Evolutionary conservation across 2,797 vertebrate species (phyloP).

Genomic region (Lophius americanus): DNA sequence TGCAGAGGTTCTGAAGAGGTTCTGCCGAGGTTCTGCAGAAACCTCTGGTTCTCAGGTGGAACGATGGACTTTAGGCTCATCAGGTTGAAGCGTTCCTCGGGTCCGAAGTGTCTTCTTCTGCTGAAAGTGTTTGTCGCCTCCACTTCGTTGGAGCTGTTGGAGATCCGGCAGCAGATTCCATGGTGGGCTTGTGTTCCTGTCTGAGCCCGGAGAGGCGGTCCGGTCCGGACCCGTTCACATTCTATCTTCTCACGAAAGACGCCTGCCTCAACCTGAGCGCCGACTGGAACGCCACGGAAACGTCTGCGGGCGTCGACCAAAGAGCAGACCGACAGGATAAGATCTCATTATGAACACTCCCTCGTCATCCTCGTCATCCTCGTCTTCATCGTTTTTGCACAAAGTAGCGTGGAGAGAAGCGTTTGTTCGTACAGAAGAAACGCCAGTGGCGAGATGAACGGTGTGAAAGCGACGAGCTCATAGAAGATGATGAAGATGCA

Average conservation of each 20-base stretch:
- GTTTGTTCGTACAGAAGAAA: slow-evolving; percentile 33
- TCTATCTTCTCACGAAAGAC: slow-evolving; percentile 17
- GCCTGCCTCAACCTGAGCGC: slow-evolving; percentile 44
- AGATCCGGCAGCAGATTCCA: slow-evolving; percentile 56
- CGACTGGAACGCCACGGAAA: neutral
- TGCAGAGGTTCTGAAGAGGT: neutral
- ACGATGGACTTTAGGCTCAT: slow-evolving; percentile 1
- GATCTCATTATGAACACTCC: no score
- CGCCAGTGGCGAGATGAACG: slow-evolving; percentile 43
- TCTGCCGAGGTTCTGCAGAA: neutral
- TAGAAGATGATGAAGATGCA: slow-evolving; percentile 62
- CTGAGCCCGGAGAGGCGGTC: slow-evolving; percentile 21
- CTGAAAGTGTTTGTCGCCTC: no score
- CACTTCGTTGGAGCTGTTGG: slow-evolving; percentile 1
- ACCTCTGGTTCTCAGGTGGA: slow-evolving; percentile 15
- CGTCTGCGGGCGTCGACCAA: neutral
- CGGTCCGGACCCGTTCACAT: slow-evolving; percentile 46
- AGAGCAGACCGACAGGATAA: no score
- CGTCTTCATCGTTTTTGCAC: slow-evolving; percentile 7
- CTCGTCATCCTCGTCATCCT: no score
- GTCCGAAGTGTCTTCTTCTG: no score
- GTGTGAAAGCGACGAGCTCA: slow-evolving; percentile 53
- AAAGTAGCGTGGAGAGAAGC: slow-evolving; percentile 50
- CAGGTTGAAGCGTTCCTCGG: no score
- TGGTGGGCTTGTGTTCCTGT: slow-evolving; percentile 4